Evolutionary conservation across 2,888 invertebrate species (phyloP), one percentile per base, ranked within the genome.

Genomic region (Andrena bicolor): DNA sequence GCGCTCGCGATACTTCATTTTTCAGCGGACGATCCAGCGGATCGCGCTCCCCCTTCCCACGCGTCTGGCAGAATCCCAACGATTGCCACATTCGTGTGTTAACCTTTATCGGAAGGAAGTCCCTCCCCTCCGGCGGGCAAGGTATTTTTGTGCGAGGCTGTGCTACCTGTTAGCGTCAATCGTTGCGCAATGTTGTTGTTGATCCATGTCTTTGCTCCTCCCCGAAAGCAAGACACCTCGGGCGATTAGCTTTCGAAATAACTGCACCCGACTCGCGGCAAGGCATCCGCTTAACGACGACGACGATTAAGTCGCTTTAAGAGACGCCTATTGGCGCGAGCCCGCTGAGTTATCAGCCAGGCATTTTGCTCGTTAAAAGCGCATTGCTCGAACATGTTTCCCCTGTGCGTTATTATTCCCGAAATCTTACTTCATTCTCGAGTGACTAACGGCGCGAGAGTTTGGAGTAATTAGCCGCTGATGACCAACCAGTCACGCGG

Each of bases 51-150:
- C 65, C 23, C 72, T 13, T 72, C 76, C 76, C 71, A 76, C 76
- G 82, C 82, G 60, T 2, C 80, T 86, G 87, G 89, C 87, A 83
- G 28, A 28, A 60, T 30, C 63, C 78, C 88, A 89, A 75, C 66
- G 71, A 63, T 88, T 84, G 89, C 83, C 66, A 82, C 81, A 84
- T 63, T 80, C 79, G 82, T 80, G 77, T 85, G 81, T 88, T 86
- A 77, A 87, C 80, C 86, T 84, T 88, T 87, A 84, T 83, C 80
- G 82, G 78, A 83, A 77, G 83, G 76, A 82, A 83, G 72, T 78
- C 35, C 1, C 13, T 60, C 26, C 48, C 35, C 75, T 0, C 13
- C 13, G 60, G 23, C 41, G 5, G 51, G 26, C 28, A 7, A 13
- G 23, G 51, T 80, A 73, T 84, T 83, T 77, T 66, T 30, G 51